Evolutionary conservation across 1,140 invertebrate genomes (phyloP).

Genomic region (Oppia nitens): DNA sequence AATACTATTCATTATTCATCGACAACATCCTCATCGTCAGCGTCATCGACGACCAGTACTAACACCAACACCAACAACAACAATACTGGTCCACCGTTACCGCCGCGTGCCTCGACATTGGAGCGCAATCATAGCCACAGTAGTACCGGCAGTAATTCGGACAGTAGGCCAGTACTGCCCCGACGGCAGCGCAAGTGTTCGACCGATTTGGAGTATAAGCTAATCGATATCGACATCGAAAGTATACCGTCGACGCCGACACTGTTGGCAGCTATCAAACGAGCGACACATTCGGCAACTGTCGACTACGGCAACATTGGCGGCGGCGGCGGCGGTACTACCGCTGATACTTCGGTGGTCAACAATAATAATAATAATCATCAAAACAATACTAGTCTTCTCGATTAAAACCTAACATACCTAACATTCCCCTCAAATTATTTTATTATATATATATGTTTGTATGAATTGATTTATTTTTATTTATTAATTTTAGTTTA

Average conservation of each 20-base stretch:
- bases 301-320: background rate
- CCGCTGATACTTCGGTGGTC: background rate
- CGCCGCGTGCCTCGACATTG: background rate
- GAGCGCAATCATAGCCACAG: background rate
- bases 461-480: too few species aligned
- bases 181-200: background rate
- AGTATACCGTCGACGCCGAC: background rate
- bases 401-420: background rate
- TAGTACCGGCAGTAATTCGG: too few species aligned
- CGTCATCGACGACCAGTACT: too few species aligned
- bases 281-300: too few species aligned
- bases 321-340: background rate
- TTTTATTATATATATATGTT: too few species aligned
- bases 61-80: too few species aligned
- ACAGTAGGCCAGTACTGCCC: background rate
- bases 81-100: background rate
- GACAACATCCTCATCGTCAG: too few species aligned
- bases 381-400: constrained; percentile 8
- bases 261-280: background rate
- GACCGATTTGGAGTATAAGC: background rate
- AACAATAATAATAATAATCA: background rate
- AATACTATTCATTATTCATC: too few species aligned
- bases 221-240: background rate
- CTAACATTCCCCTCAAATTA: too few species aligned
- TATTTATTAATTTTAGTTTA: too few species aligned